Evolutionary conservation across 2,113 vertebrate genomes (phyloP), one percentile per base, ranked within the genome.

Genomic region (Leptosomus discolor): DNA sequence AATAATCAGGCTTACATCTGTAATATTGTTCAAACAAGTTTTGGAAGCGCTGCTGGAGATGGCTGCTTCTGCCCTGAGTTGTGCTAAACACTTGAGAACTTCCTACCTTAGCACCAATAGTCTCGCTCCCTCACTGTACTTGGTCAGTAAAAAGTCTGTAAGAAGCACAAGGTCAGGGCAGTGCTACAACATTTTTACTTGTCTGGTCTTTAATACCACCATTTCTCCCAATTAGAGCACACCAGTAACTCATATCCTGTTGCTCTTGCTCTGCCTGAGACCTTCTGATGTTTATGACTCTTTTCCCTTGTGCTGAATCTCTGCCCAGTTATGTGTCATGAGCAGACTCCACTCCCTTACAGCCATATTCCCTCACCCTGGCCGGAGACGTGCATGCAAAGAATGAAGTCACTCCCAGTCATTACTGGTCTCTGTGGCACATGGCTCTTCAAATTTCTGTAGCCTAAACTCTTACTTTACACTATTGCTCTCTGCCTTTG

Each of bases 321-420:
- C 77, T 94, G 87, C 89, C 90, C 91, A 96, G 74, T 41, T 85
- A 88, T 83, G 81, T 84, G 78, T 96, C 90, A 95, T 58, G 56
- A 88, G 8, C 70, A 74, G 87, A 50, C 36, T 90, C 89, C 77
- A 37, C 77, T 90, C 81, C 87, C 84, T 95, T 50, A 39, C 46
- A 91, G 81, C 30, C 56, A 0, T 21, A 63, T 58, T 94, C 88
- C 89, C 67, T 64, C 12, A 2, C 76, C 56, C 87, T 81, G 93
- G 81, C 65, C 67, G n/a, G 94, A 77, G 74, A 94, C 9, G 17
- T 46, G 90, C 60, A 82, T 51, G 75, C 0, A 2, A 94, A 87
- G 94, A 97, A 95, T 92, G 90, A 95, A 94, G 87, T 85, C 94
- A 79, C 93, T 97, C 93, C 94, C 87, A 97, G 89, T 32, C 58